A percentile compares a stretch with the other conserved stretches of the same genome.
These are phyloP conservation scores for Holothuria leucospilota DNA, from an alignment of 53 echinoderm and acorn worm genomes.

Conservation along the genomic window DNA sequence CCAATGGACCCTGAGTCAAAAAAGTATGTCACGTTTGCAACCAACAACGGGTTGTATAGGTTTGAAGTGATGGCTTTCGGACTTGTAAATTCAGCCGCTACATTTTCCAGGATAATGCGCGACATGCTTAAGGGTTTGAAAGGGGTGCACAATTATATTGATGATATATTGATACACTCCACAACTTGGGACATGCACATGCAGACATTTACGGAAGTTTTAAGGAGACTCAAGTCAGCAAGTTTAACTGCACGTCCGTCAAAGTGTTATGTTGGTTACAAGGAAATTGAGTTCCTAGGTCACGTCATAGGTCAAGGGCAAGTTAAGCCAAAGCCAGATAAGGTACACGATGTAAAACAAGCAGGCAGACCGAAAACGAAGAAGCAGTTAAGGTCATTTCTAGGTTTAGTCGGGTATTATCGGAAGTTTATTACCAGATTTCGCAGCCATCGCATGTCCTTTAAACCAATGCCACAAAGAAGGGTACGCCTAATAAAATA, in stretches of 20 bases:
- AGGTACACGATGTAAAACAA: constrained; percentile 13
- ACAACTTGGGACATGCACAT: constrained; percentile 55
- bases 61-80: constrained; percentile 64
- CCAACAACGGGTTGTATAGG: constrained; percentile 37
- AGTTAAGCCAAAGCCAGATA: constrained; percentile 54
- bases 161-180: constrained; percentile 61
- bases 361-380: no score
- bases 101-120: constrained; percentile 49
- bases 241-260: constrained; percentile 15
- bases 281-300: constrained; percentile 62
- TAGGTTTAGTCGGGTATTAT: constrained; percentile 33
- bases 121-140: constrained; percentile 26
- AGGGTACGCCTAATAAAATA: constrained; percentile 40
- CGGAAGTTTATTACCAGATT: constrained; percentile 51
- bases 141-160: constrained; percentile 61
- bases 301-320: no score
- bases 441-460: constrained; percentile 49
- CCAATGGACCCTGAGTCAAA: constrained; percentile 46
- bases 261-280: no score
- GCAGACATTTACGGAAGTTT: constrained; percentile 40
- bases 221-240: constrained; percentile 19
- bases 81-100: no score
- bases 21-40: constrained; percentile 47
- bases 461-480: constrained; percentile 26
- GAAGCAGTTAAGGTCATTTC: no score